phyloP scores from a whole-genome alignment of 1,140 invertebrate genomes.

The Ceratina japonica region DNA sequence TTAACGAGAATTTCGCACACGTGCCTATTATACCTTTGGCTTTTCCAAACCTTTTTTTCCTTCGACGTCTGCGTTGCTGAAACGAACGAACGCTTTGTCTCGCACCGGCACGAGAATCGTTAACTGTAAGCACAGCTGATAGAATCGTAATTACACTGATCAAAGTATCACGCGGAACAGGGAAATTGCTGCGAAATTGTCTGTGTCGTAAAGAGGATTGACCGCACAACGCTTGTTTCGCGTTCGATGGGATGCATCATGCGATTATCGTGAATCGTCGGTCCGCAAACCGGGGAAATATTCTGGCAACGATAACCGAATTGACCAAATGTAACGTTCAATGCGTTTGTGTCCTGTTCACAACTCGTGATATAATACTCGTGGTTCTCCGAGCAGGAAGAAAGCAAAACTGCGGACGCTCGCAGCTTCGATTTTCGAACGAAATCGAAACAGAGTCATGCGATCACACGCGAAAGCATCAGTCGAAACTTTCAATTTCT shows the following conservation, averaged over 20 bases:
- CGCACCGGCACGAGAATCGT: too few relatives aligned
- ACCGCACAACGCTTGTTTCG: too few relatives aligned
- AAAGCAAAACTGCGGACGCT: too few relatives aligned
- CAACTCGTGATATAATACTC: too few relatives aligned
- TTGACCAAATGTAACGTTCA: not conserved
- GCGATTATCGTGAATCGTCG: not conserved
- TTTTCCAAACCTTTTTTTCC: too few relatives aligned
- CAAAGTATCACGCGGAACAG: not conserved
- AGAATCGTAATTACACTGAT: too few relatives aligned
- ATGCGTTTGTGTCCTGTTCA: not conserved
- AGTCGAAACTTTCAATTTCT: not conserved
- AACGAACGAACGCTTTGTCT: not conserved
- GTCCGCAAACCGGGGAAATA: conserved; percentile 13
- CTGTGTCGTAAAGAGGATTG: too few relatives aligned
- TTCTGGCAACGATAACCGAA: conserved; percentile 4
- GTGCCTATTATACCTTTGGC: too few relatives aligned
- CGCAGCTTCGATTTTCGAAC: too few relatives aligned
- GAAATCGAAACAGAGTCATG: not conserved
- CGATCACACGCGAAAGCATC: not conserved
- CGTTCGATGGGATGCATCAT: not conserved
- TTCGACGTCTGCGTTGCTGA: not conserved
- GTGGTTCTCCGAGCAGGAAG: too few relatives aligned
- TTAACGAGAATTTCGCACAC: not conserved
- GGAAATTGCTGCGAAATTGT: too few relatives aligned
- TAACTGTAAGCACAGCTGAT: too few relatives aligned